Conservation (phyloP, 1,140 invertebrate genomes). For the Drosophila arawakana region DNA sequence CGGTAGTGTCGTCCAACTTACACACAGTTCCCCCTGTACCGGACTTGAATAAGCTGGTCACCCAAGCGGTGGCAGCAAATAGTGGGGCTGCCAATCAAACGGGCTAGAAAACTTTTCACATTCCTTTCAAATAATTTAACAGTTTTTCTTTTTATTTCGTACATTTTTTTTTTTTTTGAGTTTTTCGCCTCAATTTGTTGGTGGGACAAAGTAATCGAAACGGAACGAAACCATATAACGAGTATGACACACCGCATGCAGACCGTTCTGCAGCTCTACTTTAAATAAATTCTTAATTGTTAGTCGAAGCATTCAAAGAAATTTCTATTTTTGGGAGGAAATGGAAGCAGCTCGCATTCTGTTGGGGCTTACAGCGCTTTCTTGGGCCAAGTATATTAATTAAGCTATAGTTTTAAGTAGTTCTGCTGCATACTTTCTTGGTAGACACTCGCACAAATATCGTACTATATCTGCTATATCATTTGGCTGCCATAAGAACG, state of each 20-base stretch:
- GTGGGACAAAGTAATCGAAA: not conserved
- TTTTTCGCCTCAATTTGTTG: not conserved
- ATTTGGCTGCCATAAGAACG: too few relatives aligned
- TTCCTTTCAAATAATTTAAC: slow-evolving; percentile 31
- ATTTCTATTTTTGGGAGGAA: too few relatives aligned
- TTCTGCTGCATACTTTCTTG: too few relatives aligned
- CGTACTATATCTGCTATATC: too few relatives aligned
- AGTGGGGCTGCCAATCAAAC: slow-evolving; percentile 45
- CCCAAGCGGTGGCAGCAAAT: slow-evolving; percentile 15
- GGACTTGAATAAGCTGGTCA: slow-evolving; percentile 34
- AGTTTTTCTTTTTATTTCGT: slow-evolving; percentile 46
- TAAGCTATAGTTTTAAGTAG: too few relatives aligned
- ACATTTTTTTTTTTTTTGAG: slow-evolving; percentile 5
- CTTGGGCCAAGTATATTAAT: too few relatives aligned
- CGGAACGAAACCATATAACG: not conserved
- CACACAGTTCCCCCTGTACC: not conserved
- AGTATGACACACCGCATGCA: slow-evolving; percentile 8
- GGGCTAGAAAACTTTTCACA: slow-evolving; percentile 34
- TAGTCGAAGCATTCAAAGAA: not conserved
- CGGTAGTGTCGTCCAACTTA: not conserved
- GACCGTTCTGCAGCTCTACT: not conserved
- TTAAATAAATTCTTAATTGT: slow-evolving; percentile 25
- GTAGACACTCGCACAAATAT: too few relatives aligned
- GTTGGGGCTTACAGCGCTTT: too few relatives aligned
- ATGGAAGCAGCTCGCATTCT: too few relatives aligned